Evolutionary conservation across 2,797 vertebrate species (phyloP).

Genomic region (Phataginus tetradactyla): DNA sequence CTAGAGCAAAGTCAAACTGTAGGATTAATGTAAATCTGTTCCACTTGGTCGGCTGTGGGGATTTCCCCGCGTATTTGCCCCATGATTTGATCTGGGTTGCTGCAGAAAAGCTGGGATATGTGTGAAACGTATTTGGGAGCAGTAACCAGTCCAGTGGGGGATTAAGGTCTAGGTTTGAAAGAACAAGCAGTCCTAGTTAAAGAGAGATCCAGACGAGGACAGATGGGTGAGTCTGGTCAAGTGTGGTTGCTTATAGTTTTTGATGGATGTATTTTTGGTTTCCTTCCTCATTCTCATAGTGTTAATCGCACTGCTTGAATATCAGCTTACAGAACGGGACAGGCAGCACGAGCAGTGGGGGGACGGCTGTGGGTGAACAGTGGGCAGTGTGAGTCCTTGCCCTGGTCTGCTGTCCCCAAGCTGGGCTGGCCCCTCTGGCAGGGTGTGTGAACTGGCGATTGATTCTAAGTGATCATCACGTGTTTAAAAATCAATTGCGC

Average conservation of each 20-base stretch:
- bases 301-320: neutral
- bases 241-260: neutral
- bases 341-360: neutral
- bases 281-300: neutral
- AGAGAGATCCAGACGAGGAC: neutral
- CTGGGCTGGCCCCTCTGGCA: neutral
- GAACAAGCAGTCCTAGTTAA: neutral
- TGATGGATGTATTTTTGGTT: neutral
- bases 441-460: neutral
- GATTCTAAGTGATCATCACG: neutral
- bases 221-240: neutral
- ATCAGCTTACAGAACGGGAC: neutral
- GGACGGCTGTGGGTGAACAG: neutral
- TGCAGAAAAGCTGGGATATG: neutral
- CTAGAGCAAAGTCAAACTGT: neutral
- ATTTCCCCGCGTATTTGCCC: neutral
- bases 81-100: neutral
- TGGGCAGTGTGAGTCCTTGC: neutral
- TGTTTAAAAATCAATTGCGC: neutral
- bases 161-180: neutral
- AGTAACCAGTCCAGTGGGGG: neutral
- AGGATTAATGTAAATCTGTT: neutral
- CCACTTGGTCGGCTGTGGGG: neutral
- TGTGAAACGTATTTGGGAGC: neutral
- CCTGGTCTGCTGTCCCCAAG: neutral